These are phyloP conservation scores for Macaca fascicularis DNA, from an alignment of 2,113 vertebrate genomes.

Conservation along the genomic window T2T-MFA8v1.1 NC_088391.1:102193501-102194000, in stretches of 20 bases:
- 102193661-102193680: too few species aligned
- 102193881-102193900: neutral
- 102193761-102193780: neutral
- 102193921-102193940: too few species aligned
- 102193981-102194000: accelerated
- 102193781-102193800: neutral
- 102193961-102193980: neutral
- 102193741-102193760: neutral
- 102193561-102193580: accelerated
- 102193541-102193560: neutral
- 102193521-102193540: accelerated
- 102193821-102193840: accelerated
- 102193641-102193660: neutral
- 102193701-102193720: neutral
- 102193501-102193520: accelerated
- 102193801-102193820: neutral
- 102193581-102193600: accelerated
- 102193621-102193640: neutral
- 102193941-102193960: neutral
- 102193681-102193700: neutral
- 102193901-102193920: neutral
- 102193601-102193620: neutral
- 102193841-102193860: neutral
- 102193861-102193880: too few species aligned
- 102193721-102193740: neutral